These are phyloP conservation scores for Okamejei kenojei DNA, from an alignment of 2,797 vertebrate genomes.

Conservation along the genomic window DNA sequence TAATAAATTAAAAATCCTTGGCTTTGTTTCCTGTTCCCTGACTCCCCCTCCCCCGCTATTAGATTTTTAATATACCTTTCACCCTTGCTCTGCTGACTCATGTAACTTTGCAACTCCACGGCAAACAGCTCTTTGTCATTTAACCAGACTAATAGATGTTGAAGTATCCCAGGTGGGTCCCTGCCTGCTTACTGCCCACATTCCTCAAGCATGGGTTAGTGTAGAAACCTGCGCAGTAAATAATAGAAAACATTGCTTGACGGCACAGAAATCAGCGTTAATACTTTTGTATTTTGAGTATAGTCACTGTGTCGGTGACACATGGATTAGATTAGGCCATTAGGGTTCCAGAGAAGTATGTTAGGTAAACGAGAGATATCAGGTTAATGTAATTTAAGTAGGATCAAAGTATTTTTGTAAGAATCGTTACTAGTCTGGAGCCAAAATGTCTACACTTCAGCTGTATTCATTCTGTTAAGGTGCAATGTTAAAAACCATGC, in stretches of 20 bases:
- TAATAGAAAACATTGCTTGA: neutral
- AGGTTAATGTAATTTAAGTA: constrained; percentile 21
- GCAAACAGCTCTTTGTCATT: neutral
- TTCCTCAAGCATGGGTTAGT: neutral
- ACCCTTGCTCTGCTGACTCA: neutral
- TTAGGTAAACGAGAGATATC: neutral
- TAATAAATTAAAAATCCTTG: neutral
- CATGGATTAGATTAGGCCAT: neutral
- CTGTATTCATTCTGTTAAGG: neutral
- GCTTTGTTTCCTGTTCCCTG: neutral
- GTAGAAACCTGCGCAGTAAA: too few relatives aligned
- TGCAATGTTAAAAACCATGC: neutral
- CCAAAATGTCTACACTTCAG: neutral
- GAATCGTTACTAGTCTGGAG: neutral
- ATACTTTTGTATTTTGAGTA: neutral
- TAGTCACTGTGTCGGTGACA: neutral
- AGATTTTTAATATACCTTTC: neutral
- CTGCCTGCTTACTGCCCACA: too few relatives aligned
- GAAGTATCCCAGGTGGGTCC: neutral
- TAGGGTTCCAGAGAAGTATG: neutral
- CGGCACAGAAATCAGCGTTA: neutral
- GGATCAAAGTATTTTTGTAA: neutral
- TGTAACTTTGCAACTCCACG: neutral
- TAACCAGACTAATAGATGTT: neutral
- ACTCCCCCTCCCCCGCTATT: neutral